Conservation (phyloP, 2,797 vertebrate species). For the Sphenopsis melanotis region DNA sequence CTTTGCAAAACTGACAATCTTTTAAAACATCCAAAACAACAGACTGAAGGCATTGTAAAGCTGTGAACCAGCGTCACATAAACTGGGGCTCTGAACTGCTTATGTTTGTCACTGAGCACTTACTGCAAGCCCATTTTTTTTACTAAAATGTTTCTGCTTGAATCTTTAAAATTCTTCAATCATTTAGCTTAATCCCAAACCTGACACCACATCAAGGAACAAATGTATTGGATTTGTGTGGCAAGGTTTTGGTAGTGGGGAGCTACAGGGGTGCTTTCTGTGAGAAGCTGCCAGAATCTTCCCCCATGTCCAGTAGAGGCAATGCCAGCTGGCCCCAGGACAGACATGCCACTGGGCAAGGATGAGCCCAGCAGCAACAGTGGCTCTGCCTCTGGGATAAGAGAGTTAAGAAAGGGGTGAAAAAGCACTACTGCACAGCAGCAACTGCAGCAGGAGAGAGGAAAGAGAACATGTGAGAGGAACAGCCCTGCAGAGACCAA, state of each 20-base stretch:
- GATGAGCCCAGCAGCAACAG: not conserved
- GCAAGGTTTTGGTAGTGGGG: not conserved
- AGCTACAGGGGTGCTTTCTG: not conserved
- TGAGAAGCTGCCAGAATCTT: not conserved
- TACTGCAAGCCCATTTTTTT: not conserved
- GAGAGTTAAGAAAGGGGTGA: not conserved
- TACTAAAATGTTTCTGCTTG: not conserved
- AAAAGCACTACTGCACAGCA: not conserved
- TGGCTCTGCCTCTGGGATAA: not conserved
- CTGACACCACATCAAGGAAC: not conserved
- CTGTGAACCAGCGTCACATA: not conserved
- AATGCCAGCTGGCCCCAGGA: not conserved
- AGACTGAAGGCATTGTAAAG: not conserved
- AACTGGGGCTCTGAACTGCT: not conserved
- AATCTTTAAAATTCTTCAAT: not conserved
- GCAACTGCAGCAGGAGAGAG: not conserved
- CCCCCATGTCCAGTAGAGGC: not conserved
- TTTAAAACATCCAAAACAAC: not conserved
- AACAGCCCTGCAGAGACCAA: not conserved
- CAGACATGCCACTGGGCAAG: accelerated
- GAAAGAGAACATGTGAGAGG: not conserved
- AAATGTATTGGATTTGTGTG: not conserved
- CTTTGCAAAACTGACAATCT: not conserved
- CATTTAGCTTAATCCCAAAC: not conserved
- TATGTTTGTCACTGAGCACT: not conserved